phyloP scores from a whole-genome alignment of 2,113 vertebrate species.

The Lepus americanus region DNA sequence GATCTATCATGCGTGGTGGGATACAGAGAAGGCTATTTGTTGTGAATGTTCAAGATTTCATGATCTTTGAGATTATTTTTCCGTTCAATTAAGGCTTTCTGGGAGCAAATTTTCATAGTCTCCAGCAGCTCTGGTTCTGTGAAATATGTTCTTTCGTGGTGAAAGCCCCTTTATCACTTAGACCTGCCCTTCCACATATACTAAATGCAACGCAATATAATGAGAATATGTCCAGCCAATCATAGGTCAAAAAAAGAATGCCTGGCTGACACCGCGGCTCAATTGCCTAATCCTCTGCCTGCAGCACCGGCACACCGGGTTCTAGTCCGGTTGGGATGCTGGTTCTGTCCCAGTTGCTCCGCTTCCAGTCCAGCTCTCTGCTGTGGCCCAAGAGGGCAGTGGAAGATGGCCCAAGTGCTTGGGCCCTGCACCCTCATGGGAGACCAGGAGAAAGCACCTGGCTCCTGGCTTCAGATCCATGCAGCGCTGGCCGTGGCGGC shows the following conservation, averaged over 20 bases:
- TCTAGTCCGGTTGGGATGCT: too few species aligned
- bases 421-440: too few species aligned
- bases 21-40: slow-evolving; percentile 10
- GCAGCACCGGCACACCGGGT: too few species aligned
- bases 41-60: slow-evolving; percentile 30
- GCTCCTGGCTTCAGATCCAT: too few species aligned
- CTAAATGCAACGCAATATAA: slow-evolving; percentile 56
- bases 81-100: slow-evolving; percentile 44
- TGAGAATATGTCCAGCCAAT: slow-evolving; percentile 58
- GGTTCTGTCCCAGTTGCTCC: too few species aligned
- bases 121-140: slow-evolving; percentile 42
- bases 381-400: too few species aligned
- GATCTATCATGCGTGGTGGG: neutral
- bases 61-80: slow-evolving; percentile 74
- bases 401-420: too few species aligned
- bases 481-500: too few species aligned
- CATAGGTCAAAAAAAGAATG: neutral
- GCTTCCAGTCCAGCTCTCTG: too few species aligned
- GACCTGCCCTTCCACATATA: slow-evolving; percentile 59
- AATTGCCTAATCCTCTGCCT: too few species aligned
- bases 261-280: too few species aligned
- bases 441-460: too few species aligned
- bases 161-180: slow-evolving; percentile 70
- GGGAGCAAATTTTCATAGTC: slow-evolving; percentile 67
- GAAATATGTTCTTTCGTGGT: slow-evolving; percentile 58